Percentiles rank a stretch among this genome's conserved stretches.
Conservation (phyloP, 64 coral and sea anemone species). For the Porites australiensis region DNA sequence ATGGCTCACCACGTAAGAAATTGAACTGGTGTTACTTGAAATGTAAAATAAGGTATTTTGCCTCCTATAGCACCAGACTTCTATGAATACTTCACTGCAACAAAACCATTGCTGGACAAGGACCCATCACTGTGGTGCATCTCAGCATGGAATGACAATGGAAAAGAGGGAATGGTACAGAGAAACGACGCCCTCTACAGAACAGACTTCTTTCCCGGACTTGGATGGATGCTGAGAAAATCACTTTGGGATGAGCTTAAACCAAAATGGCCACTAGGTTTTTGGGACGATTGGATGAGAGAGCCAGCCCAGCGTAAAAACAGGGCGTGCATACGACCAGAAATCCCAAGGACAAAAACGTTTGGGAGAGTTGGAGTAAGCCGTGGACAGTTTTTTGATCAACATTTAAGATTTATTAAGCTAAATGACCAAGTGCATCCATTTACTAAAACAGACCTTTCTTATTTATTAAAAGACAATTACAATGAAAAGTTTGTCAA, state of each 20-base stretch:
- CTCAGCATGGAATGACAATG: constrained; percentile 99
- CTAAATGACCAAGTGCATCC: constrained; percentile 87
- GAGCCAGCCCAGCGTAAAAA: constrained; percentile 81
- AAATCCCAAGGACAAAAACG: constrained; percentile 91
- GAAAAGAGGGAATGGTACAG: constrained; percentile 92
- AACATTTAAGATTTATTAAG: constrained; percentile 92
- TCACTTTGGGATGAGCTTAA: constrained; percentile 83
- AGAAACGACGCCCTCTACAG: constrained; percentile 87
- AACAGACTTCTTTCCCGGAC: constrained; percentile 97
- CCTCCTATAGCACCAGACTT: constrained; percentile 87
- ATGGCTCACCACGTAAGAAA: no score
- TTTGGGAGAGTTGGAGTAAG: constrained; percentile 96
- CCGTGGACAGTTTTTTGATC: constrained; percentile 95
- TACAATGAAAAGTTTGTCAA: constrained; percentile 80
- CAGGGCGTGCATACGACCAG: constrained; percentile 92
- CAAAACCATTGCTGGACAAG: constrained; percentile 74
- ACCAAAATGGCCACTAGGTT: constrained; percentile 91
- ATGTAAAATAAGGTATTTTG: neutral
- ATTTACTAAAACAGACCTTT: constrained; percentile 88
- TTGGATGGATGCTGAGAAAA: constrained; percentile 96
- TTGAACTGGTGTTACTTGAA: neutral
- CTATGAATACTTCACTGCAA: constrained; percentile 94
- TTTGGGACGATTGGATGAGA: constrained; percentile 99
- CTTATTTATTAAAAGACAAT: constrained; percentile 90
- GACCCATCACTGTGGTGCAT: constrained; percentile 95